Percentiles rank a stretch among this genome's conserved stretches.
Conservation (phyloP, 2,888 invertebrate species). For the Phymatocera aterrima region DNA sequence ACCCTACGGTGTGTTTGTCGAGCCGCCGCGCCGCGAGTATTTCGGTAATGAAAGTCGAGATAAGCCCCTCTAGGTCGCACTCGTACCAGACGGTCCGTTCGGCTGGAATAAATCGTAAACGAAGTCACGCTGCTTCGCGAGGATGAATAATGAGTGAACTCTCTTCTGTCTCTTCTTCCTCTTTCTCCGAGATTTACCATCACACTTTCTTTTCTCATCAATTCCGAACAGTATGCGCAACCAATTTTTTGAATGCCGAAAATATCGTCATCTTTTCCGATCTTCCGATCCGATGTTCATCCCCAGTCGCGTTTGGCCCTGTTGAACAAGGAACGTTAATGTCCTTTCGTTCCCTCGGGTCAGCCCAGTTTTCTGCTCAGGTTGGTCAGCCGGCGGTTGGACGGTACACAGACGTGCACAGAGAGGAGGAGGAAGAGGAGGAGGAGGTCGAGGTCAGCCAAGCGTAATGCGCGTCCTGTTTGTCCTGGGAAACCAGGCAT, state of each 20-base stretch:
- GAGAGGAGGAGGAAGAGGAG: slow-evolving; percentile 23
- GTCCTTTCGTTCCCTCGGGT: slow-evolving; percentile 35
- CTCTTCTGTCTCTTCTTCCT: not conserved
- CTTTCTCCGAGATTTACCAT: not conserved
- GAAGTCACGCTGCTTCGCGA: not conserved
- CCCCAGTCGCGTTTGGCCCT: not conserved
- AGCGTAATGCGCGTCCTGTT: slow-evolving; percentile 66
- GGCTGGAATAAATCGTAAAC: not conserved
- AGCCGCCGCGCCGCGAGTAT: not conserved
- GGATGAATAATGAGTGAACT: too few relatives aligned
- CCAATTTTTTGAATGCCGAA: too few relatives aligned
- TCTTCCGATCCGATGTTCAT: not conserved
- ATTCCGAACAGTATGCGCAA: too few relatives aligned
- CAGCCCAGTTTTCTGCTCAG: slow-evolving; percentile 34
- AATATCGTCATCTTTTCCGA: not conserved
- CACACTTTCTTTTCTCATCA: not conserved
- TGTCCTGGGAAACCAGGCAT: slow-evolving; percentile 69
- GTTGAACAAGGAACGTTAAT: slow-evolving; percentile 26
- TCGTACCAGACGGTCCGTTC: not conserved
- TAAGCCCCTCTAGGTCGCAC: not conserved
- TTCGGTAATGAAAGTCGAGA: slow-evolving; percentile 22
- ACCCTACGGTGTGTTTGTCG: slow-evolving; percentile 11
- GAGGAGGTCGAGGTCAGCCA: slow-evolving; percentile 46
- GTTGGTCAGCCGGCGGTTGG: not conserved
- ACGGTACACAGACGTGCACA: slow-evolving; percentile 22